Evolutionary conservation across 1,140 invertebrate species (phyloP).

Genomic region (Anastrepha obliqua): DNA sequence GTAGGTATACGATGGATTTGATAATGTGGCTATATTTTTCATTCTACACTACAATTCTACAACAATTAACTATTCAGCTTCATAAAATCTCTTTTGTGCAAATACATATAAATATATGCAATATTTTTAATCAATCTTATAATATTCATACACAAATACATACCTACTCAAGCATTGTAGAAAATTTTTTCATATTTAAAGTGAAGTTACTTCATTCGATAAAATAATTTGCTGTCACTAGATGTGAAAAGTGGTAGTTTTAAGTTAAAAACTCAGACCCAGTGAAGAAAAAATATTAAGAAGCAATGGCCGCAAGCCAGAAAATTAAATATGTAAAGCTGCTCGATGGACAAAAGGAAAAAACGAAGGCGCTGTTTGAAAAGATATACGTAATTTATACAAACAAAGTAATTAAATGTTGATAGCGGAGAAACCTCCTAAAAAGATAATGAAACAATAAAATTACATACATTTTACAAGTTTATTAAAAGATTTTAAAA

Average conservation of each 20-base stretch:
- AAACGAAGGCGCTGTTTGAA: background rate
- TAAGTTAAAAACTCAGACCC: conserved; percentile 6
- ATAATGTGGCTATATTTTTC: background rate
- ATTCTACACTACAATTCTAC: background rate
- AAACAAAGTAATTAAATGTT: conserved; percentile 8
- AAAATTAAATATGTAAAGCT: background rate
- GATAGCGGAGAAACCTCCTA: background rate
- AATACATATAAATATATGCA: no score
- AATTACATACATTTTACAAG: conserved; percentile 21
- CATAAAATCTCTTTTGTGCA: no score
- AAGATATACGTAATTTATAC: conserved; percentile 29
- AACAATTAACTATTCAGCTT: background rate
- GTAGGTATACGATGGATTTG: background rate
- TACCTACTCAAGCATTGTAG: no score
- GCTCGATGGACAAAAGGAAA: background rate
- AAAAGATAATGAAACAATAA: conserved; percentile 16
- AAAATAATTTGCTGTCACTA: no score
- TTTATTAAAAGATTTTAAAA: conserved; percentile 5
- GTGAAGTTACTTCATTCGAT: no score
- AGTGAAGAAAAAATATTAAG: background rate
- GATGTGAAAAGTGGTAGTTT: background rate
- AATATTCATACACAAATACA: no score
- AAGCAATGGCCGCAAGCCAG: background rate
- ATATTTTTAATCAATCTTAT: no score
- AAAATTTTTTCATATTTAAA: no score